Evolutionary conservation across 2,888 invertebrate genomes (phyloP).

Genomic region (Palloptera scutellata): DNA sequence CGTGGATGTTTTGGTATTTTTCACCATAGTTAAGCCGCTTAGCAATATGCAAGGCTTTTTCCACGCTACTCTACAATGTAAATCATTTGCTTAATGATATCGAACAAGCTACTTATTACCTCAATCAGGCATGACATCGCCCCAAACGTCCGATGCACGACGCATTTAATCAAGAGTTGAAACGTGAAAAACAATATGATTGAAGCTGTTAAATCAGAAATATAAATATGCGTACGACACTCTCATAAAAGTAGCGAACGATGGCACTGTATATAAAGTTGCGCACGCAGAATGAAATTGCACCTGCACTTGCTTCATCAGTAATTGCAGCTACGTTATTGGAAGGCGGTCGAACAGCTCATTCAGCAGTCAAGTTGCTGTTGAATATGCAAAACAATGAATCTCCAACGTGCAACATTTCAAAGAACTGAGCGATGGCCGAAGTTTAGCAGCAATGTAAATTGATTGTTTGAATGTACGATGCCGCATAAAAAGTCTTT

Average conservation of each 20-base stretch:
- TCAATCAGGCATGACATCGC: slow-evolving; percentile 37
- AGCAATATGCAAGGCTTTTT: no score
- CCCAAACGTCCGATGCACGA: slow-evolving; percentile 31
- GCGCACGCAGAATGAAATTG: no score
- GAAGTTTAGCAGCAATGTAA: slow-evolving; percentile 8
- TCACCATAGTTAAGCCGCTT: no score
- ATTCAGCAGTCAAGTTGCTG: no score
- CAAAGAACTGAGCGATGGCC: slow-evolving; percentile 10
- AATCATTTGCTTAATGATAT: slow-evolving; percentile 14
- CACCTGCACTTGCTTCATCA: no score
- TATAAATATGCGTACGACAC: no score
- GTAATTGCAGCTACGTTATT: no score
- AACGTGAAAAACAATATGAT: neutral
- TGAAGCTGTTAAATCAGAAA: slow-evolving; percentile 11
- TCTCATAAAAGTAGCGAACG: no score
- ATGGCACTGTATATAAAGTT: neutral
- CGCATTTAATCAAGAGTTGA: slow-evolving; percentile 36
- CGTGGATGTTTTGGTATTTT: no score
- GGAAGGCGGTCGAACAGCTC: no score
- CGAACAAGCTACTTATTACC: slow-evolving; percentile 11
- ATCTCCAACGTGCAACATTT: slow-evolving; percentile 19
- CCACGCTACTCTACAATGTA: no score
- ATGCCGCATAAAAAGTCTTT: no score
- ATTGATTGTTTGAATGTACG: slow-evolving; percentile 5
- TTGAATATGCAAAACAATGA: slow-evolving; percentile 15